A percentile compares a stretch with the other conserved stretches of the same genome.
Conservation (phyloP, 2,888 invertebrate genomes). For the Drosophila diplacantha region DNA sequence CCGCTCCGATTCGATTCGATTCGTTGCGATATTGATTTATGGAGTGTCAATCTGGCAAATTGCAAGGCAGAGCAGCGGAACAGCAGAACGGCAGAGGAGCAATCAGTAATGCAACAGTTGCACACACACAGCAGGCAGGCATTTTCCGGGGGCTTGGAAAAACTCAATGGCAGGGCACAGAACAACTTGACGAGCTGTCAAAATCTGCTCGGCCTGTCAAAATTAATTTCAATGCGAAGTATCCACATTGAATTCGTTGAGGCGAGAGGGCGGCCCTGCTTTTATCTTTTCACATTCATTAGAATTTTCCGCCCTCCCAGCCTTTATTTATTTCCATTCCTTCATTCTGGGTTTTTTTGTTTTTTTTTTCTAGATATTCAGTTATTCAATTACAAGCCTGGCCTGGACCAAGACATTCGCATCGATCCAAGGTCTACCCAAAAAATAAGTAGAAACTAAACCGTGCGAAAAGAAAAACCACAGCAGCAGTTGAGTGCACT, state of each 20-base stretch:
- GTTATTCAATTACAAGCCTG: conserved; percentile 32
- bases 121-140: neutral
- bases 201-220: conserved; percentile 45
- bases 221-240: conserved; percentile 37
- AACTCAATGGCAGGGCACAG: conserved; percentile 13
- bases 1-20: conserved; percentile 12
- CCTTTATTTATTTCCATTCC: neutral
- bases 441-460: conserved; percentile 13
- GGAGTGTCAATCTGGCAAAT: conserved; percentile 57
- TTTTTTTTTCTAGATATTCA: conserved; percentile 5
- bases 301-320: neutral
- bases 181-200: conserved; percentile 55
- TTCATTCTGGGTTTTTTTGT: neutral
- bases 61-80: conserved; percentile 35
- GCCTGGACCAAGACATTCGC: conserved; percentile 17
- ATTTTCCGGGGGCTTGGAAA: neutral
- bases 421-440: conserved; percentile 4
- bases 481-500: conserved; percentile 10
- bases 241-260: conserved; percentile 8
- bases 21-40: conserved; percentile 48
- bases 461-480: conserved; percentile 15
- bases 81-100: conserved; percentile 29
- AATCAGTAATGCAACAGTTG: conserved; percentile 51
- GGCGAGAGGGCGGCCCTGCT: conserved; percentile 12
- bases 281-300: conserved; percentile 10